Conservation (phyloP, 2,797 vertebrate species). For the Clarias laeviceps region DNA sequence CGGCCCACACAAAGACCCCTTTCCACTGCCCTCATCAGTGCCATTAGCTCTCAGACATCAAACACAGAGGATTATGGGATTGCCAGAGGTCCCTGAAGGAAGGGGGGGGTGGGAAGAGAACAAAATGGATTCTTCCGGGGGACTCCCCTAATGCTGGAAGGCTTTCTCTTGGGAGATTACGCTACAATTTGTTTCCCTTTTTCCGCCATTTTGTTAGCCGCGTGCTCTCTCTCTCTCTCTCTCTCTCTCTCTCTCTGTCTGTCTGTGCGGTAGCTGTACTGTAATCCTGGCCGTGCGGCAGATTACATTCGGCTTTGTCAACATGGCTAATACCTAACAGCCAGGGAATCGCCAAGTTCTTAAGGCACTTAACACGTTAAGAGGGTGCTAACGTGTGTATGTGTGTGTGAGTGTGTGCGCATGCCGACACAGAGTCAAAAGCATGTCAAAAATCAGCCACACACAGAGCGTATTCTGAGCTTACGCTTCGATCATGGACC, state of each 20-base stretch:
- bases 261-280: slow-evolving; percentile 55
- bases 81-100: slow-evolving; percentile 62
- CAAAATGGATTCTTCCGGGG: slow-evolving; percentile 67
- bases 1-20: slow-evolving; percentile 71
- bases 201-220: slow-evolving; percentile 67
- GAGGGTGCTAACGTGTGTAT: slow-evolving; percentile 40
- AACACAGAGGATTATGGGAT: slow-evolving; percentile 82
- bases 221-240: slow-evolving; percentile 28
- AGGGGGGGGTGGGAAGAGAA: slow-evolving; percentile 49
- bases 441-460: neutral
- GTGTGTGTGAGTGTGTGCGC: neutral
- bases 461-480: neutral
- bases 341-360: slow-evolving; percentile 65
- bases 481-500: neutral
- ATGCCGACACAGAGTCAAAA: slow-evolving; percentile 20
- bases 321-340: slow-evolving; percentile 67
- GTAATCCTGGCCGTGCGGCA: slow-evolving; percentile 74
- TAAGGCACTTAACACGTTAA: slow-evolving; percentile 66
- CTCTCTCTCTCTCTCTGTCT: slow-evolving; percentile 16
- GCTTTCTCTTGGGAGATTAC: slow-evolving; percentile 74
- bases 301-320: slow-evolving; percentile 76
- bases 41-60: slow-evolving; percentile 82
- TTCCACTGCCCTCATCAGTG: slow-evolving; percentile 72
- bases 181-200: slow-evolving; percentile 73
- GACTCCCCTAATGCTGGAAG: slow-evolving; percentile 58